Base-by-base conservation (phyloP, 2,797 vertebrate species). In the Harpagifer antarcticus region DNA sequence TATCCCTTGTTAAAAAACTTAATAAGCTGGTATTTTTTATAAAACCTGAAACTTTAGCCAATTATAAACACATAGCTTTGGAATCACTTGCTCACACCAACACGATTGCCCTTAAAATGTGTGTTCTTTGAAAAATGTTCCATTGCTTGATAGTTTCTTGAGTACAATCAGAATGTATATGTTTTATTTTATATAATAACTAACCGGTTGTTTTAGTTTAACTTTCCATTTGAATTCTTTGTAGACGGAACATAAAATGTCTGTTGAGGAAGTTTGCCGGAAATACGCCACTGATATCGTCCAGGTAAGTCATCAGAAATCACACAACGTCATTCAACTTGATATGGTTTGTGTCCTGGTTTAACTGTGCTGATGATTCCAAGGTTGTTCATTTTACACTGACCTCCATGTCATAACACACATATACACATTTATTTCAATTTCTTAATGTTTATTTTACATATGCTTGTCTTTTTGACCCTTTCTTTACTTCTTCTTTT, bases 241-340 rank as follows among this genome's bases (percentile, higher is more conserved):
- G 14, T 73, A 98, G 97, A 98, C 96, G 0, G 97, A 98, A 92
- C 97, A 98, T 93, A 98, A 96, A 94, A 98, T 98, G 97, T 98
- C 97, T 0, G 93, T 98, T 6, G 97, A 98, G 78, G 97, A 98
- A 67, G 96, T 97, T 48, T 98, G 97, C 90, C 79, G 95, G 78
- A 98, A 98, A 68, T 97, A 95, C 92, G 96, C 78, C 90, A 97
- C 97, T 0, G 97, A 98, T 83, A 97, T 97, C 0, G 97, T 98
- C 49, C 97, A 98, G 96, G 97, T 97, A 48, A 55, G 91, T 66
- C 33, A 2, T 40, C 45, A 53, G 9, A 23, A 58, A 20, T 52
- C 0, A 55, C 19, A 19, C 3, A 43, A 10, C 8, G 16, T 62
- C 17, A 15, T 37, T 59, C n/a, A 33, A 1, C 3, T 11, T 10